Conservation (phyloP, 2,888 invertebrate species). For the Muschampia plurimacula region DNA sequence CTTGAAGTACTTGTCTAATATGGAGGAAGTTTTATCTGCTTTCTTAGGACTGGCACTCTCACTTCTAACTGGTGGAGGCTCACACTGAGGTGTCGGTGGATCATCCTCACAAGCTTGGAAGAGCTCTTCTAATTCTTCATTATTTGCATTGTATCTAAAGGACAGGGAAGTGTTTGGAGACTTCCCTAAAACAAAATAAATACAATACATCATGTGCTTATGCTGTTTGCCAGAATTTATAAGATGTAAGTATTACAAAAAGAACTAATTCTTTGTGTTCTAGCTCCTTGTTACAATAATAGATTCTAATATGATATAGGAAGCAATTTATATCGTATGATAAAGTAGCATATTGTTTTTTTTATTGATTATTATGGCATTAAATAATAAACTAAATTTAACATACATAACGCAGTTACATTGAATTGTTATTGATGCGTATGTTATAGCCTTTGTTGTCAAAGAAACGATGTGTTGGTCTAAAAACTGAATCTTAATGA, state of each 20-base stretch:
- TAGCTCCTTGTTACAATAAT: conserved; percentile 21
- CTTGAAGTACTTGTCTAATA: conserved; percentile 82
- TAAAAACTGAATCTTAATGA: conserved; percentile 14
- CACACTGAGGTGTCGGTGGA: conserved; percentile 77
- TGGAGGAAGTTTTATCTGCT: conserved; percentile 74
- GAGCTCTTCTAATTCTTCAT: conserved; percentile 90
- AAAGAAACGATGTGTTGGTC: conserved; percentile 57
- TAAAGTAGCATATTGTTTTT: no score
- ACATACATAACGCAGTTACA: neutral
- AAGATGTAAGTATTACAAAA: neutral
- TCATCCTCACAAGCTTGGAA: conserved; percentile 87
- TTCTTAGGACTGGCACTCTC: conserved; percentile 78
- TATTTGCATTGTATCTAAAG: conserved; percentile 91
- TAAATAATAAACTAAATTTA: neutral
- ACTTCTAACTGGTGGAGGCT: conserved; percentile 67
- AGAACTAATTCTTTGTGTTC: neutral
- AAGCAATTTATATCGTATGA: neutral
- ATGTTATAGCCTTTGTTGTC: conserved; percentile 68
- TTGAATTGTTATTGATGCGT: neutral
- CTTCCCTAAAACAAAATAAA: conserved; percentile 65
- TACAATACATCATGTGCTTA: neutral
- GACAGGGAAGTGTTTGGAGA: conserved; percentile 82
- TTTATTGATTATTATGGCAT: no score
- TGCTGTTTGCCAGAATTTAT: neutral
- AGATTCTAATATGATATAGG: conserved; percentile 14